Conservation (phyloP, 2,797 vertebrate species). For the Lophius americanus region DNA sequence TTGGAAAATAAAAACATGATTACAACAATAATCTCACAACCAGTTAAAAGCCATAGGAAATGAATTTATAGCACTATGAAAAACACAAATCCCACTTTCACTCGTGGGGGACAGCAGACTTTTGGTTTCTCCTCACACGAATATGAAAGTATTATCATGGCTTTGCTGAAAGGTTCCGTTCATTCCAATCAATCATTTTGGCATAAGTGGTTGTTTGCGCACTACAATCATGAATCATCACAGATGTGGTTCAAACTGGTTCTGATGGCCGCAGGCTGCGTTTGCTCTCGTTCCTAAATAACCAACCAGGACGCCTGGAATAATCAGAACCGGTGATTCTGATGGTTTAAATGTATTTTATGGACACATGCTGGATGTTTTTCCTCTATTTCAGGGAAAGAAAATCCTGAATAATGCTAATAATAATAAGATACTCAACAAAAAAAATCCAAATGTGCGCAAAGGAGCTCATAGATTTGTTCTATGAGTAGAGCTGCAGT, state of each 20-base stretch:
- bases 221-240: conserved; percentile 35
- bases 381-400: no score
- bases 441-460: background rate
- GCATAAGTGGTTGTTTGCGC: conserved; percentile 17
- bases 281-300: conserved; percentile 28
- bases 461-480: background rate
- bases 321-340: no score
- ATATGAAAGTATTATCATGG: background rate
- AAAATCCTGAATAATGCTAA: background rate
- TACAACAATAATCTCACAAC: no score
- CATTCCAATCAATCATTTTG: conserved; percentile 19
- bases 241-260: conserved; percentile 22
- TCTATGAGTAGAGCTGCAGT: background rate
- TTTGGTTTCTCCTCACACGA: background rate
- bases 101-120: background rate
- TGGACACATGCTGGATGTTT: background rate
- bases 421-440: background rate
- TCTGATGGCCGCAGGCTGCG: conserved; percentile 22
- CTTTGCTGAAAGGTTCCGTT: conserved; percentile 17
- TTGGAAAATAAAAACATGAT: no score
- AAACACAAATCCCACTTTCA: no score
- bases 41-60: no score
- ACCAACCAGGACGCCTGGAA: background rate
- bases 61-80: no score
- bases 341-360: background rate